Conservation (phyloP, 1,140 invertebrate genomes). For the Sminthurides bifidus region DNA sequence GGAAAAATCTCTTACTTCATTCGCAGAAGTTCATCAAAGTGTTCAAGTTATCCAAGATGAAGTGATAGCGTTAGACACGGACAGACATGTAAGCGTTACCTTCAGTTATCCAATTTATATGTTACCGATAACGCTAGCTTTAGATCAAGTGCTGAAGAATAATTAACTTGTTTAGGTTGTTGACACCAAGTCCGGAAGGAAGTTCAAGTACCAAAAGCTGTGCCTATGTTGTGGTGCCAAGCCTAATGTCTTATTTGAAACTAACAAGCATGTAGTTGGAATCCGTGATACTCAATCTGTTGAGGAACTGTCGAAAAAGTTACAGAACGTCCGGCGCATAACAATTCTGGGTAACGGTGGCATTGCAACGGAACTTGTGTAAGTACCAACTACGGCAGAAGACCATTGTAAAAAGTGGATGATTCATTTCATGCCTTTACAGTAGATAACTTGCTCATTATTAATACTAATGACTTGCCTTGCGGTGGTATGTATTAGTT, state of each 20-base stretch:
- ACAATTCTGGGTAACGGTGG: conserved; percentile 91
- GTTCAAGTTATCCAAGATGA: conserved; percentile 54
- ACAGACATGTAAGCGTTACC: conserved; percentile 38
- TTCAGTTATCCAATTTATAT: no score
- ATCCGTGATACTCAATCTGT: conserved; percentile 95
- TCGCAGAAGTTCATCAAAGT: conserved; percentile 46
- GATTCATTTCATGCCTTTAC: conserved; percentile 10
- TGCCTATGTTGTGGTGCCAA: conserved; percentile 81
- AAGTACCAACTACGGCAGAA: conserved; percentile 28
- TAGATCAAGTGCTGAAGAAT: conserved; percentile 36
- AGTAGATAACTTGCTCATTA: no score
- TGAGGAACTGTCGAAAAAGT: conserved; percentile 56
- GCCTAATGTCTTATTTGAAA: conserved; percentile 58
- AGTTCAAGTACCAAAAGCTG: conserved; percentile 69
- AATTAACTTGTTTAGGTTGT: conserved; percentile 48
- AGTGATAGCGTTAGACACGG: conserved; percentile 42
- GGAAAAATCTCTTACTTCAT: conserved; percentile 51
- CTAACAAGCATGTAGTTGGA: conserved; percentile 47
- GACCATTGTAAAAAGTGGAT: conserved; percentile 6
- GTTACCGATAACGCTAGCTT: not conserved
- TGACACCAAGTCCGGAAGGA: no score
- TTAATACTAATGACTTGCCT: conserved; percentile 16
- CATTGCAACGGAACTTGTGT: conserved; percentile 88
- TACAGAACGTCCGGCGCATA: conserved; percentile 56
- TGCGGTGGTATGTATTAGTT: conserved; percentile 5